Evolutionary conservation across 2,113 vertebrate genomes (phyloP).

Genomic region (Strigops habroptila): DNA sequence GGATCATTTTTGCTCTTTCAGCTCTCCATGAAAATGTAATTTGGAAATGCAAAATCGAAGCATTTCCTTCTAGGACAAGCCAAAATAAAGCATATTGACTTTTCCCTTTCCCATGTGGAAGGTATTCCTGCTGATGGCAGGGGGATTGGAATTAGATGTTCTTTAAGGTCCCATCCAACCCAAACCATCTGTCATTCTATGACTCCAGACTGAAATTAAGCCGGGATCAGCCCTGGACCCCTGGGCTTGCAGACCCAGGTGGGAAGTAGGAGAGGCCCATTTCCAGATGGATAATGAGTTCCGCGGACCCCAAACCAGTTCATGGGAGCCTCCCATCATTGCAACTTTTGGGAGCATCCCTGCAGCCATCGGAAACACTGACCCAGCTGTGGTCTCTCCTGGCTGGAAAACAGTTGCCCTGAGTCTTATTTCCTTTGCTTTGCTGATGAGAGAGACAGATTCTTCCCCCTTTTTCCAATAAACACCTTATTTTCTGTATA

Average conservation of each 20-base stretch:
- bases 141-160: neutral
- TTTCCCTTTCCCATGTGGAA: accelerated
- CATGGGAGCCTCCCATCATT: neutral
- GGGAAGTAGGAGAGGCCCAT: neutral
- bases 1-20: neutral
- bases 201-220: neutral
- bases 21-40: neutral
- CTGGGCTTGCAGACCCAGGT: neutral
- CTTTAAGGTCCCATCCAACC: neutral
- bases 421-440: neutral
- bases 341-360: neutral
- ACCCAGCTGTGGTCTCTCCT: neutral
- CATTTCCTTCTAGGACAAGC: accelerated
- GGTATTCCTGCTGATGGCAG: neutral
- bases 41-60: neutral
- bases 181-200: neutral
- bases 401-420: no score
- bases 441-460: neutral
- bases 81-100: neutral
- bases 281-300: neutral
- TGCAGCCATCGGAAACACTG: neutral
- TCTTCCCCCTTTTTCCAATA: no score
- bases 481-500: neutral
- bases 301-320: neutral
- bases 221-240: neutral